Conservation (phyloP, 1,140 invertebrate genomes). For the Cyclina sinensis region DNA sequence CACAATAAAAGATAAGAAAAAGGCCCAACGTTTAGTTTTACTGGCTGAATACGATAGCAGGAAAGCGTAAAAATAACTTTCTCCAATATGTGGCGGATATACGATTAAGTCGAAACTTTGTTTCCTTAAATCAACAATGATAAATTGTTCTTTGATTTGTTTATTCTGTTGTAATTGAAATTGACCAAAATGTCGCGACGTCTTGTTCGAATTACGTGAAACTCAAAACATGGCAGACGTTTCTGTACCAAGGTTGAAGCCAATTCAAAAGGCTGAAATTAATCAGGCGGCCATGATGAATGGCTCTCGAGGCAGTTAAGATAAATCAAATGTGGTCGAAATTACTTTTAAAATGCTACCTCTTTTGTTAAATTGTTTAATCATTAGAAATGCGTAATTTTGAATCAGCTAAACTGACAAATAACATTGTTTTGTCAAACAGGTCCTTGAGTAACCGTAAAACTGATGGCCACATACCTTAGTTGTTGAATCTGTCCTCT, state of each 20-base stretch:
- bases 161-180: constrained; percentile 22
- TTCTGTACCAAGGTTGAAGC: neutral
- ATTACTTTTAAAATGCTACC: constrained; percentile 7
- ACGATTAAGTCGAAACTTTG: neutral
- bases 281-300: constrained; percentile 38
- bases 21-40: too few relatives aligned
- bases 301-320: neutral
- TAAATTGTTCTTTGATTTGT: constrained; percentile 18
- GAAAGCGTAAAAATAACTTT: neutral
- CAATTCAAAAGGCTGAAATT: neutral
- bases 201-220: neutral
- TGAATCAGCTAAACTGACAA: neutral
- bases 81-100: neutral
- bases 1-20: too few relatives aligned
- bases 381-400: constrained; percentile 36
- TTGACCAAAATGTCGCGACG: constrained; percentile 20
- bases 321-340: constrained; percentile 30
- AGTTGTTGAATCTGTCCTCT: too few relatives aligned
- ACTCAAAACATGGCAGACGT: neutral
- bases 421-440: neutral
- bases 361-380: constrained; percentile 31
- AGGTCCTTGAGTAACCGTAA: neutral
- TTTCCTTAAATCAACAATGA: constrained; percentile 7
- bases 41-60: neutral
- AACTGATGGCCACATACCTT: too few relatives aligned